These are phyloP conservation scores for Caenorhabditis angaria DNA, from an alignment of 2,888 invertebrate species.

Conservation along the genomic window DNA sequence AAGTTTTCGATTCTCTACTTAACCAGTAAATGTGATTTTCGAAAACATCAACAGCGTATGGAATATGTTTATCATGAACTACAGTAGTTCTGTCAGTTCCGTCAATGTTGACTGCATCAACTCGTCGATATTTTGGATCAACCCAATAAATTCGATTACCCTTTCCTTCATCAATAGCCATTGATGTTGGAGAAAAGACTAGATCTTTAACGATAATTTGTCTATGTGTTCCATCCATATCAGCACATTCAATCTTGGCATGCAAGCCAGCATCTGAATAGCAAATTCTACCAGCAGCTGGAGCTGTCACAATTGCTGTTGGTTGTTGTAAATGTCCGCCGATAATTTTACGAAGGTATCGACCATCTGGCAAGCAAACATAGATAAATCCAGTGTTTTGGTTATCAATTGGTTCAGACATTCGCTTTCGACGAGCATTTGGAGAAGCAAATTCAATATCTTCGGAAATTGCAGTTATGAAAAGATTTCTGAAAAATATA, in stretches of 20 bases:
- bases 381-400: constrained; percentile 78
- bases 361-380: constrained; percentile 87
- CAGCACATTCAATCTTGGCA: constrained; percentile 91
- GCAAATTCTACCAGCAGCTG: constrained; percentile 80
- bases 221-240: constrained; percentile 95
- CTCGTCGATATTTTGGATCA: constrained; percentile 86
- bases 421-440: constrained; percentile 56
- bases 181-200: constrained; percentile 86
- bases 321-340: constrained; percentile 82
- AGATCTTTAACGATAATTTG: constrained; percentile 81
- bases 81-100: constrained; percentile 73
- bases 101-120: constrained; percentile 86
- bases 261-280: constrained; percentile 92
- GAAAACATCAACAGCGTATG: constrained; percentile 83
- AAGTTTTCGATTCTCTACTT: constrained; percentile 86
- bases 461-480: constrained; percentile 59
- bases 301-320: constrained; percentile 79
- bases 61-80: constrained; percentile 58
- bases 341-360: constrained; percentile 78
- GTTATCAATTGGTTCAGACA: constrained; percentile 61
- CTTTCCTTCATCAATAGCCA: constrained; percentile 89
- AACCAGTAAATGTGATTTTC: constrained; percentile 92
- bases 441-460: constrained; percentile 22
- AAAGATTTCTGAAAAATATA: constrained; percentile 59
- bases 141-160: constrained; percentile 93